Base-by-base conservation (phyloP, 2,797 vertebrate species). In the Miichthys miiuy region DNA sequence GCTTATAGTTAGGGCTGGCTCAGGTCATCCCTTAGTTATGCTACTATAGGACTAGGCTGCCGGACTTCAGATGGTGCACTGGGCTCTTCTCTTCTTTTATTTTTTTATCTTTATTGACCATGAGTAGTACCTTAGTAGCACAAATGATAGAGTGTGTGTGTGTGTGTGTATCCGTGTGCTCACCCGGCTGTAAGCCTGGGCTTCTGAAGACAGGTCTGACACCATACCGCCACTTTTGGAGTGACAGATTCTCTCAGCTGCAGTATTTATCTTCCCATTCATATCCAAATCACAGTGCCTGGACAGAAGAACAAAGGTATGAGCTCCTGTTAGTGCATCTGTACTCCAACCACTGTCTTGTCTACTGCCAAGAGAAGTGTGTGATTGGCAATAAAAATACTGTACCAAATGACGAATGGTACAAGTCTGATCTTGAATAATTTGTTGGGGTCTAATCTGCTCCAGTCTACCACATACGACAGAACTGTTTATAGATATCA, bases 141-240 rank as follows among this genome's bases (percentile, higher is more conserved):
- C 18, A 42, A 48, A 6, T 48, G 46, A 17, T 48, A 18, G 2
- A 38, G 9, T 38, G 8, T 38, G 8, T 38, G 34, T 38, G 34
- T 38, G 34, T 38, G 34, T 38, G 34, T 38, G 34, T 57, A 25
- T 42, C 48, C 17, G 41, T 17, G 9, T 55, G 6, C 78, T 95
- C 83, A 97, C 97, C 95, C 96, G 93, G 74, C 94, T 88, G 79
- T 89, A 95, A 4, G 95, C 91, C 80, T 94, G 95, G 67, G 73
- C 70, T 82, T 97, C 97, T 3, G 92, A 83, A 84, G 95, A 89
- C 68, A 90, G 85, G 79, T 97, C 96, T 0, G 97, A 96, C 87
- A 97, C 97, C 97, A 98, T 97, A 88, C 72, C 79, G 80, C 83
- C 60, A 92, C 95, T 96, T 93, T 95, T 96, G 83, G 94, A 81